phyloP scores from a whole-genome alignment of 2,113 vertebrate species.

The Hippoglossus stenolepis region DNA sequence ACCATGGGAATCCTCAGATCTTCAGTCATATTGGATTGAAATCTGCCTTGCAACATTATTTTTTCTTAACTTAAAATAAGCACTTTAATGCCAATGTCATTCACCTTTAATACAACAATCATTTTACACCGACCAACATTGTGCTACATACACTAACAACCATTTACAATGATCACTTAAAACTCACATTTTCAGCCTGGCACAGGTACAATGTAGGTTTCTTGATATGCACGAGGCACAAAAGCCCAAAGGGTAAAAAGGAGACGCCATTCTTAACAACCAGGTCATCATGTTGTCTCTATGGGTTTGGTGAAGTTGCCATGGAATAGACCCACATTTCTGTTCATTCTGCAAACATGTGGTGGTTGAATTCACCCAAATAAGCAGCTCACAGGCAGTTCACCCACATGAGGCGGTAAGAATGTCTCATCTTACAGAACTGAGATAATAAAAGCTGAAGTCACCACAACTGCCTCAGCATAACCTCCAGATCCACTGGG shows the following conservation, averaged over 20 bases:
- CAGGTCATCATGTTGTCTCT: not conserved
- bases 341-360: not conserved
- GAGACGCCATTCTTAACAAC: slow-evolving; percentile 7
- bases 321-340: not conserved
- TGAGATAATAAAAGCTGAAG: too few species aligned
- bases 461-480: too few species aligned
- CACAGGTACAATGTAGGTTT: too few species aligned
- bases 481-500: too few species aligned
- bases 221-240: not conserved
- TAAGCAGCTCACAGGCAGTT: too few species aligned
- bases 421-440: not conserved
- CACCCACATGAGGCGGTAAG: not conserved
- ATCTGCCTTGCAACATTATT: too few species aligned
- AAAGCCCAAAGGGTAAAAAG: not conserved
- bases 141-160: too few species aligned
- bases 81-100: not conserved
- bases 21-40: not conserved
- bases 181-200: too few species aligned
- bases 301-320: not conserved
- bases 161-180: not conserved
- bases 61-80: too few species aligned
- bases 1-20: too few species aligned
- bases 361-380: not conserved
- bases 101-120: not conserved
- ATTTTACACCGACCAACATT: not conserved